These are phyloP conservation scores for Glyptemys insculpta DNA, from an alignment of 2,797 vertebrate genomes.

Conservation along the genomic window DNA sequence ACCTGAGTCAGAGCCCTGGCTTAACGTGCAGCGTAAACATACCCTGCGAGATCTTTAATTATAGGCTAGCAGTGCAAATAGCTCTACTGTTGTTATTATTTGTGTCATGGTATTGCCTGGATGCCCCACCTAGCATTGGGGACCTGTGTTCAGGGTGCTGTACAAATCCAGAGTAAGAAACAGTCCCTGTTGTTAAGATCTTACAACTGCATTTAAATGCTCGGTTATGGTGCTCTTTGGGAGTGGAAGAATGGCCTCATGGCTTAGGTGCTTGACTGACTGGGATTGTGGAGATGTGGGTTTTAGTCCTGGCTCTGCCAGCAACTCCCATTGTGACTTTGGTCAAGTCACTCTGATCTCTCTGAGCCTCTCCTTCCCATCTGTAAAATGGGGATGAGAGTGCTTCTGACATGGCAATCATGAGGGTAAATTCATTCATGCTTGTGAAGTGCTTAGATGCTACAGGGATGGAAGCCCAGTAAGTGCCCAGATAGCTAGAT, in stretches of 20 bases:
- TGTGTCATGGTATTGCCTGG: background rate
- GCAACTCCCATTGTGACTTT: background rate
- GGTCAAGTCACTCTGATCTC: background rate
- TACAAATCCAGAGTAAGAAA: background rate
- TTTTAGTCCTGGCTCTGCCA: background rate
- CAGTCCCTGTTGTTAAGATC: background rate
- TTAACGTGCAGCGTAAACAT: background rate
- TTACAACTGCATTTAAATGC: background rate
- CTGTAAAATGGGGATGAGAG: background rate
- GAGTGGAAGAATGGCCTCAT: background rate
- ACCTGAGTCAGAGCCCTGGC: background rate
- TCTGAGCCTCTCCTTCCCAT: background rate
- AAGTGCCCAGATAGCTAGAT: background rate
- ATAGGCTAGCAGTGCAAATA: background rate
- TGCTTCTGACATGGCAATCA: background rate
- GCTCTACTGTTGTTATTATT: background rate
- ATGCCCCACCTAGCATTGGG: background rate
- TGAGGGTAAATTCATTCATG: background rate
- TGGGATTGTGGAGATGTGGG: background rate
- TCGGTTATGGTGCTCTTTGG: background rate
- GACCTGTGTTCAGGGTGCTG: background rate
- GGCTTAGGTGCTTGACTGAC: background rate
- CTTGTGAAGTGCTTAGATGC: background rate
- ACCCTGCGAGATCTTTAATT: background rate
- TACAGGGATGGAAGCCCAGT: background rate